These are phyloP conservation scores for Papilio glaucus DNA, from an alignment of 1,140 invertebrate genomes.

Conservation along the genomic window DNA sequence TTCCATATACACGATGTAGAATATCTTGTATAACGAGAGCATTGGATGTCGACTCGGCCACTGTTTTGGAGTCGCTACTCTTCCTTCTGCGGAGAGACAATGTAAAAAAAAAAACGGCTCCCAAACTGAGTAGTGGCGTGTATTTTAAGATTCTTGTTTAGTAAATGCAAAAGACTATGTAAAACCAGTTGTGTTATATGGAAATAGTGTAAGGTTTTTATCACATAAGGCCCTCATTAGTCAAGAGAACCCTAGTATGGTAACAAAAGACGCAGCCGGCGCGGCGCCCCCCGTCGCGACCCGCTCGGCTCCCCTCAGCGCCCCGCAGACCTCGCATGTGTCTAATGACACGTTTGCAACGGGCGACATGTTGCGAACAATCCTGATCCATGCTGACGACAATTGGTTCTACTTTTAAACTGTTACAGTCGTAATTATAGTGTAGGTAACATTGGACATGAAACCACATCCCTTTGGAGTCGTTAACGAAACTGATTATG, in stretches of 20 bases:
- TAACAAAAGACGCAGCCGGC: background rate
- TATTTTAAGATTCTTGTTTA: background rate
- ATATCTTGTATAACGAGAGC: no score
- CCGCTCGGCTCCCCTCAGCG: background rate
- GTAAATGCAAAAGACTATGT: background rate
- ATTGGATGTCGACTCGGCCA: no score
- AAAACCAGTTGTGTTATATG: background rate
- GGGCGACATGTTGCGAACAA: conserved; percentile 35
- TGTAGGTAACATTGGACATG: conserved; percentile 26
- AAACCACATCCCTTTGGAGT: conserved; percentile 18
- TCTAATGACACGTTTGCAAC: conserved; percentile 41
- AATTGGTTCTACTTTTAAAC: background rate
- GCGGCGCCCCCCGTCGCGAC: background rate
- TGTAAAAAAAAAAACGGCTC: no score
- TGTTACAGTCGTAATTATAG: conserved; percentile 30
- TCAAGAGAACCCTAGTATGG: background rate
- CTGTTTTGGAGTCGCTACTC: no score
- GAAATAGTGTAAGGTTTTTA: background rate
- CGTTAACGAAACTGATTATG: background rate
- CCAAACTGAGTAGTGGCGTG: background rate
- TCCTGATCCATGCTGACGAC: background rate
- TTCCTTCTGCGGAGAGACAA: no score
- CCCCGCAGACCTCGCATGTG: conserved; percentile 21
- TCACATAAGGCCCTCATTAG: background rate
- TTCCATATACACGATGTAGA: no score